Base-by-base conservation (phyloP, 2,797 vertebrate genomes). In the Chiroxiphia lanceolata region DNA sequence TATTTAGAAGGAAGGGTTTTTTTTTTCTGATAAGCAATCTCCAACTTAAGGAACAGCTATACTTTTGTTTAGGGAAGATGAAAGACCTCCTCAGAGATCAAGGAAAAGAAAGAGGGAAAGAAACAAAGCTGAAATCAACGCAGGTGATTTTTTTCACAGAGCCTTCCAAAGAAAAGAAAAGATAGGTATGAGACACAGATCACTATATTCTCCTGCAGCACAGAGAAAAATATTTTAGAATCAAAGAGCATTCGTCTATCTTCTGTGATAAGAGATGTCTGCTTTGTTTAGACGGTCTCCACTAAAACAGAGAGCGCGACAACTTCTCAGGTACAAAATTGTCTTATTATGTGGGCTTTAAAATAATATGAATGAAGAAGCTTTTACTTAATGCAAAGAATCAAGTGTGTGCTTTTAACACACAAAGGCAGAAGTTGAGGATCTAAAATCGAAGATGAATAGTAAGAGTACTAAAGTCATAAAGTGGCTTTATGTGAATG, bases 11-110 rank as follows among this genome's bases (percentile, higher is more conserved):
- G 78, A 92, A 87, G 64, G 79, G 5, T 1, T 17, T 3, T 93
- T 93, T 90, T 90, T 90, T 93, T 53, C 89, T 96, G 96, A 97
- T 97, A 97, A 96, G 93, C 57, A 87, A 96, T 97, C 95, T 96
- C 90, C 89, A 64, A 95, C 48, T 94, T 95, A 91, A 91, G 85
- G 74, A 96, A 92, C 71, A 80, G 60, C 68, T 94, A 93, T 94
- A 93, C 95, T 94, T 95, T 94, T 96, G 80, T 95, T 94, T 94
- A 87, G 90, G 88, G 91, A 94, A 93, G 93, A 95, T 94, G 75
- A 96, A 95, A 97, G 96, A 95, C 96, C 95, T 95, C 96, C 95
- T 97, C 88, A 83, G 96, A 97, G 95, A 96, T 96, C 96, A 96
- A 96, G 95, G 86, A 87, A 90, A 87, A 95, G 78, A 87, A 94